phyloP scores from a whole-genome alignment of 2,888 invertebrate species.

The Luperina testacea region DNA sequence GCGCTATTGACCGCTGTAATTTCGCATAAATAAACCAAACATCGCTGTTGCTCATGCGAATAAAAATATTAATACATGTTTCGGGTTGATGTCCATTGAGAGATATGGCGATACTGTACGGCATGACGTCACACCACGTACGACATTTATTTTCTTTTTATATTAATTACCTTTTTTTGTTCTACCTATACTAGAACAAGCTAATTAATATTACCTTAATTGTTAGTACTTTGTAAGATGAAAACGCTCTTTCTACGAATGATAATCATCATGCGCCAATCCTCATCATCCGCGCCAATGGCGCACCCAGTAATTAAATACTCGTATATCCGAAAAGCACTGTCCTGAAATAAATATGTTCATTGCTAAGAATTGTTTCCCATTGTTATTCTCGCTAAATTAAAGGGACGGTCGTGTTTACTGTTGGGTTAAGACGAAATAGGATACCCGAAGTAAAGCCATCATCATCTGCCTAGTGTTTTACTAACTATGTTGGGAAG shows the following conservation, averaged over 20 bases:
- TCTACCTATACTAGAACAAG: not conserved
- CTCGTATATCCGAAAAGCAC: no score
- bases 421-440: not conserved
- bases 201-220: no score
- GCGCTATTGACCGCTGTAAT: slow-evolving; percentile 60
- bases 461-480: not conserved
- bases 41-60: slow-evolving; percentile 58
- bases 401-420: not conserved
- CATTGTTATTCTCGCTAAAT: not conserved
- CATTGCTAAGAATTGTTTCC: not conserved
- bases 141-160: not conserved
- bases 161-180: not conserved
- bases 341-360: not conserved
- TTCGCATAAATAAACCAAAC: slow-evolving; percentile 62
- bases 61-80: slow-evolving; percentile 62
- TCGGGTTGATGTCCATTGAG: slow-evolving; percentile 17
- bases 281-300: no score
- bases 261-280: not conserved
- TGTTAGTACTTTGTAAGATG: not conserved
- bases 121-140: not conserved
- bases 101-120: not conserved
- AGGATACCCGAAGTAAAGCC: not conserved
- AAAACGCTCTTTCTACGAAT: no score
- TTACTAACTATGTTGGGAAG: not conserved
- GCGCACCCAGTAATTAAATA: no score